Evolutionary conservation across 1,140 invertebrate species (phyloP), one percentile per base, ranked within the genome.

Genomic region (Mya arenaria): DNA sequence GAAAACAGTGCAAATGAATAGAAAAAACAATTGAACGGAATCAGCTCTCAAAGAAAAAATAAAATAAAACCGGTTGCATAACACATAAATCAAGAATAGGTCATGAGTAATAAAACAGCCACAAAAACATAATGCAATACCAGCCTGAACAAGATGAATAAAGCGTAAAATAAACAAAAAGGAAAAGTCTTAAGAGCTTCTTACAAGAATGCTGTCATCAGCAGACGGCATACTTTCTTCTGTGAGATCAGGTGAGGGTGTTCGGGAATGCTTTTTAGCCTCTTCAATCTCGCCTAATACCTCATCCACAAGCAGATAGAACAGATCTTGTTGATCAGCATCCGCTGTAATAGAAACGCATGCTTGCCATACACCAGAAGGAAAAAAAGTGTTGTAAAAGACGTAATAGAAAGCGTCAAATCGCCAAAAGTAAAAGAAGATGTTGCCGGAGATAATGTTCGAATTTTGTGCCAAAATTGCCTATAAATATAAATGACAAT

Each of bases 251-350:
- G n/a, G n/a, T n/a, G n/a, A n/a, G n/a, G n/a, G n/a, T n/a, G n/a
- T n/a, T 80, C 77, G 36, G 30, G 44, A 32, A 32, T 80, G 13
- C 28, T 8, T 39, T 48, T 60, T 60, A 36, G 56, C 65, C 23
- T 80, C 32, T 58, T 80, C 37, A 52, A 80, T 58, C 60, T 80
- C 77, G 71, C 71, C 77, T 36, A 80, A 37, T 8, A 80, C 77
- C 44, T 66, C 36, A 23, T 71, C 77, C 4, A 80, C 77, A 4
- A 80, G 77, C n/a, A n/a, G n/a, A 32, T 80, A 80, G 65, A 80
- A 80, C 0, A 80, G 55, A 25, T 80, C 66, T 44, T 48, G 37
- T 4, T 80, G 55, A 5, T 71, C 66, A 41, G 39, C 77, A 10
- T 69, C 66, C 39, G 62, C 77, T 80, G 65, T 19, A 80, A 80